Evolutionary conservation across 2,113 vertebrate genomes (phyloP), one percentile per base, ranked within the genome.

Genomic region (Halcyon malimbica): DNA sequence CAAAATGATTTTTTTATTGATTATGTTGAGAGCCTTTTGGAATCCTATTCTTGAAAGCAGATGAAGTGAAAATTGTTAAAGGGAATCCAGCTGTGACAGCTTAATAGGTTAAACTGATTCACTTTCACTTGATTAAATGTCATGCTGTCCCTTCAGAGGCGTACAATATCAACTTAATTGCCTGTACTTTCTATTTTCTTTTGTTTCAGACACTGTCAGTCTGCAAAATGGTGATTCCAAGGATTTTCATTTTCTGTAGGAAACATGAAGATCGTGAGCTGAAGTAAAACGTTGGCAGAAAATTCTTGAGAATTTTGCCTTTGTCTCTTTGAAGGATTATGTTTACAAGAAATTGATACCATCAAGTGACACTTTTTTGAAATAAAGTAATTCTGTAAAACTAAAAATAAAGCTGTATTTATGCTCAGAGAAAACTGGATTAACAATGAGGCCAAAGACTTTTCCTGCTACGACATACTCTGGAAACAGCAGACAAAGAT

Each of bases 361-460:
- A 56, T 97, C 96, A 95, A 91, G 86, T 5, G n/a, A 92, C 81
- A 33, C 39, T 86, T 86, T 81, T 91, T 37, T 0, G 2, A 87
- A 97, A 94, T 91, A 82, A 86, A 96, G 74, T 87, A 60, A 74
- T 69, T 94, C 92, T 39, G 8, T 26, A 88, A 91, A 60, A 4
- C 16, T 74, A 73, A 83, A 42, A 85, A 65, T 97, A 96, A 97
- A 98, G 91, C 96, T 97, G 75, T 97, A 98, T 98, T 98, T 98
- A 98, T 98, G 98, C 93, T 97, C 93, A 98, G 96, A 98, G 93
- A 96, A 98, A 97, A 96, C 96, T 97, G 98, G 96, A 97, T 98
- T 96, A 96, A 98, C 98, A 97, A 99, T 99, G 99, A 99, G 99
- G 98, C 99, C 99, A 96, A 99, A 99, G 99, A 99, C 99, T 89